phyloP scores from a whole-genome alignment of 2,113 vertebrate genomes.

The Zeus faber region DNA sequence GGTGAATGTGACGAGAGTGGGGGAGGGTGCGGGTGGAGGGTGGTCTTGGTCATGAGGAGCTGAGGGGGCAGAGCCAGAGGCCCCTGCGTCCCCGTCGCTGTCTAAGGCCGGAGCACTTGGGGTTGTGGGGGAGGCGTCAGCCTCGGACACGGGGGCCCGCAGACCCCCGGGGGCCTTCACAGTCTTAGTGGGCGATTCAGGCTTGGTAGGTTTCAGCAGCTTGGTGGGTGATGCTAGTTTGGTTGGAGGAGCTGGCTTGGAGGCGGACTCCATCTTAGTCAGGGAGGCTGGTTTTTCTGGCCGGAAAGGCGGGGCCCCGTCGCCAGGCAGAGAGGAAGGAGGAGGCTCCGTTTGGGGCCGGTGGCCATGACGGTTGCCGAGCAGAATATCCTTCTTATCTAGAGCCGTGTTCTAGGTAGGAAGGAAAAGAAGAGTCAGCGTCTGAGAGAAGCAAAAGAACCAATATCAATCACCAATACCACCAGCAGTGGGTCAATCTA shows the following conservation, averaged over 20 bases:
- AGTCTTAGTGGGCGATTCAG: not conserved
- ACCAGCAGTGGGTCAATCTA: constrained; percentile 8
- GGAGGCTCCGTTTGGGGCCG: constrained; percentile 44
- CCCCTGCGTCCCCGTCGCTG: constrained; percentile 3
- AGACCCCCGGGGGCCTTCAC: not conserved
- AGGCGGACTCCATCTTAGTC: not conserved
- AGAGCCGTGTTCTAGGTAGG: constrained; percentile 97
- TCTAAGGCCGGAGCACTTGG: constrained; percentile 2
- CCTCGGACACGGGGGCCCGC: not conserved
- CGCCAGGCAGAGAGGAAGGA: too few relatives aligned
- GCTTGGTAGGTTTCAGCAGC: constrained; percentile 5
- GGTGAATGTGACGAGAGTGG: not conserved
- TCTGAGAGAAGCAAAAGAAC: not conserved
- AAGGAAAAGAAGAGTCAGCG: constrained; percentile 18
- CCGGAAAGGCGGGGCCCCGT: too few relatives aligned
- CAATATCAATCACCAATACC: not conserved
- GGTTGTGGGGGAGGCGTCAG: not conserved
- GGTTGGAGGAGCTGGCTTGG: constrained; percentile 52
- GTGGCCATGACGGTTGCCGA: constrained; percentile 67
- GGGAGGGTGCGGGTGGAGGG: not conserved
- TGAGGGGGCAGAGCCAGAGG: constrained; percentile 3
- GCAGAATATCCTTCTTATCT: constrained; percentile 90
- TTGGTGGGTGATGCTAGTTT: constrained; percentile 18
- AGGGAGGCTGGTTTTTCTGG: not conserved
- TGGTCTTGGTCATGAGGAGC: not conserved